phyloP scores from a whole-genome alignment of 2,888 invertebrate genomes.

The Acanthopleura granulata region DNA sequence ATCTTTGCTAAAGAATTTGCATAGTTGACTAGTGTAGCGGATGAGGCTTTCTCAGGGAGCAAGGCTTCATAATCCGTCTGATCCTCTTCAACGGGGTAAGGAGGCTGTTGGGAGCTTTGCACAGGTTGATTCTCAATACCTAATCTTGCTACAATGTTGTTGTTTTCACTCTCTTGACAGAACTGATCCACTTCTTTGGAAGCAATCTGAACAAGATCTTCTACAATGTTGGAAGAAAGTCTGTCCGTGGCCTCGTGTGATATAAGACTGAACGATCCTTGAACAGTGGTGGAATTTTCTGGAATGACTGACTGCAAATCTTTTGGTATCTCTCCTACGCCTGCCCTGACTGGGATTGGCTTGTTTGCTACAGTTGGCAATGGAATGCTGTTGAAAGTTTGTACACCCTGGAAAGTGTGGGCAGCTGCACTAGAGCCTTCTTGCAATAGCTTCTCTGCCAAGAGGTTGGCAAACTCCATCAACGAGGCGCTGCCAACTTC shows the following conservation, averaged over 20 bases:
- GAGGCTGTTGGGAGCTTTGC: neutral
- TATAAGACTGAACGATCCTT: neutral
- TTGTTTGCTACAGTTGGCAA: neutral
- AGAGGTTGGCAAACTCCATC: slow-evolving; percentile 51
- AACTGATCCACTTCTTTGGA: neutral
- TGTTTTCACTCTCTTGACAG: slow-evolving; percentile 9
- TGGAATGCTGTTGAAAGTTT: slow-evolving; percentile 34
- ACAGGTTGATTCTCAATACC: neutral
- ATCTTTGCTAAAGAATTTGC: neutral
- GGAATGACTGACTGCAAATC: neutral
- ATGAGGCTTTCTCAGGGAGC: neutral
- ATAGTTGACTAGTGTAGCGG: neutral
- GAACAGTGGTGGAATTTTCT: neutral
- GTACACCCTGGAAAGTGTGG: slow-evolving; percentile 38
- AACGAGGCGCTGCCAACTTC: slow-evolving; percentile 42
- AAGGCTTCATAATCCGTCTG: neutral
- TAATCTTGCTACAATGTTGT: neutral
- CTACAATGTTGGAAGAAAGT: neutral
- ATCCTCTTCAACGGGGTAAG: neutral
- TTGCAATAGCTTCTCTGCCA: slow-evolving; percentile 35
- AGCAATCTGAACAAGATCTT: neutral
- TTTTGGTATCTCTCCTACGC: neutral
- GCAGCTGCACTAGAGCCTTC: slow-evolving; percentile 50
- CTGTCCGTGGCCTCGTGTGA: neutral
- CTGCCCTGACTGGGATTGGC: neutral